These are phyloP conservation scores for Ophraella communa DNA, from an alignment of 2,888 invertebrate species.

Conservation along the genomic window DNA sequence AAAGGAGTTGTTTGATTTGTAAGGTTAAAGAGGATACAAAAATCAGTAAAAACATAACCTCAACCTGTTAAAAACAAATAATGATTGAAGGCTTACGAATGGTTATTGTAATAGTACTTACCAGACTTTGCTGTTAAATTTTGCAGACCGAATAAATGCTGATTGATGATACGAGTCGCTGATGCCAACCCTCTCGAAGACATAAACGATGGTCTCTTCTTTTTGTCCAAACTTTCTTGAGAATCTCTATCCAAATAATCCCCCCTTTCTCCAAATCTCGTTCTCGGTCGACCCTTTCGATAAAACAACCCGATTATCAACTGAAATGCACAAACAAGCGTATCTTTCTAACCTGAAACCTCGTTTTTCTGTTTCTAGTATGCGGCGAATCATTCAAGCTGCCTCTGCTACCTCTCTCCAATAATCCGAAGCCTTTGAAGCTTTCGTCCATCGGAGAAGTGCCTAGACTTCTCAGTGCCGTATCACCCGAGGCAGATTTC, in stretches of 20 bases:
- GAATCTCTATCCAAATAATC: slow-evolving; percentile 58
- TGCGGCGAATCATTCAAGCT: slow-evolving; percentile 71
- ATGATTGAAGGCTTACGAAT: background rate
- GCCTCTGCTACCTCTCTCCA: slow-evolving; percentile 63
- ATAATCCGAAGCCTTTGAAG: slow-evolving; percentile 59
- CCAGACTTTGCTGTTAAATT: slow-evolving; percentile 62
- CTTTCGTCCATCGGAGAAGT: slow-evolving; percentile 67
- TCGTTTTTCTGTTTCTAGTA: slow-evolving; percentile 85
- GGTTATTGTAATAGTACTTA: slow-evolving; percentile 36
- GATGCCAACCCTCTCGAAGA: slow-evolving; percentile 72
- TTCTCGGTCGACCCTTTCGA: slow-evolving; percentile 53
- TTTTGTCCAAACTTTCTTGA: slow-evolving; percentile 64
- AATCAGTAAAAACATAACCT: too few relatives aligned
- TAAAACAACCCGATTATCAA: too few relatives aligned
- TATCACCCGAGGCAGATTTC: slow-evolving; percentile 82
- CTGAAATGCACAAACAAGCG: background rate
- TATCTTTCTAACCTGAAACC: slow-evolving; percentile 72
- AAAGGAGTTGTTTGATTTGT: too few relatives aligned
- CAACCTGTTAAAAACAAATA: too few relatives aligned
- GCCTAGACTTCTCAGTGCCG: slow-evolving; percentile 72
- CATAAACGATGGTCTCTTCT: slow-evolving; percentile 65
- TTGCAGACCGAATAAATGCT: slow-evolving; percentile 73
- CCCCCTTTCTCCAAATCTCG: slow-evolving; percentile 60
- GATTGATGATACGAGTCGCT: slow-evolving; percentile 75
- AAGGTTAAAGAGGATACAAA: too few relatives aligned